Evolutionary conservation across 2,888 invertebrate genomes (phyloP).

Genomic region (Macrosoma leucophasiata): DNA sequence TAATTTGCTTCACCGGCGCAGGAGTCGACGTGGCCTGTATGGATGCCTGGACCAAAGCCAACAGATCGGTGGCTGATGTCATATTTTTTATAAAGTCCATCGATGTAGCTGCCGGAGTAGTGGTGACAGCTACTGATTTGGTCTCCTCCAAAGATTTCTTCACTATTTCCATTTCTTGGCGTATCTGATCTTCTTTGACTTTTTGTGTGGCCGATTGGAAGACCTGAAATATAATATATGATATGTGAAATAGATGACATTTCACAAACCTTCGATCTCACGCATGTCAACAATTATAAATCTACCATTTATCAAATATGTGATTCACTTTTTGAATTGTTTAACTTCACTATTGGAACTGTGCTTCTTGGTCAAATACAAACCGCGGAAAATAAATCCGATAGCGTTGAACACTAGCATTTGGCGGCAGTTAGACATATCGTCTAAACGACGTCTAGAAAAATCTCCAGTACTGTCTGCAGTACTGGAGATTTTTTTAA

Average conservation of each 20-base stretch:
- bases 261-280: too few relatives aligned
- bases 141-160: conserved; percentile 58
- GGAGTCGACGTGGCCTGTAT: conserved; percentile 38
- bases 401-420: too few relatives aligned
- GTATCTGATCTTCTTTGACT: conserved; percentile 77
- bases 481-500: too few relatives aligned
- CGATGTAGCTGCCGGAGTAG: conserved; percentile 14
- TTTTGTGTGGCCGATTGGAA: conserved; percentile 85
- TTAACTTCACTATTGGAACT: too few relatives aligned
- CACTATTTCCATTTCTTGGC: conserved; percentile 76
- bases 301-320: too few relatives aligned
- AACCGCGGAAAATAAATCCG: too few relatives aligned
- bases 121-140: conserved; percentile 23
- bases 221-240: conserved; percentile 47
- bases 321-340: too few relatives aligned
- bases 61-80: conserved; percentile 52
- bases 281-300: too few relatives aligned
- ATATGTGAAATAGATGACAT: neutral
- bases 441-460: too few relatives aligned
- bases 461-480: too few relatives aligned
- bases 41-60: conserved; percentile 60
- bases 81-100: conserved; percentile 29
- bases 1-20: conserved; percentile 20
- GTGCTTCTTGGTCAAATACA: too few relatives aligned
- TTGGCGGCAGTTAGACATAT: too few relatives aligned